Conservation (phyloP, 2,797 vertebrate genomes). For the Parauchenoglanis punctatus region DNA sequence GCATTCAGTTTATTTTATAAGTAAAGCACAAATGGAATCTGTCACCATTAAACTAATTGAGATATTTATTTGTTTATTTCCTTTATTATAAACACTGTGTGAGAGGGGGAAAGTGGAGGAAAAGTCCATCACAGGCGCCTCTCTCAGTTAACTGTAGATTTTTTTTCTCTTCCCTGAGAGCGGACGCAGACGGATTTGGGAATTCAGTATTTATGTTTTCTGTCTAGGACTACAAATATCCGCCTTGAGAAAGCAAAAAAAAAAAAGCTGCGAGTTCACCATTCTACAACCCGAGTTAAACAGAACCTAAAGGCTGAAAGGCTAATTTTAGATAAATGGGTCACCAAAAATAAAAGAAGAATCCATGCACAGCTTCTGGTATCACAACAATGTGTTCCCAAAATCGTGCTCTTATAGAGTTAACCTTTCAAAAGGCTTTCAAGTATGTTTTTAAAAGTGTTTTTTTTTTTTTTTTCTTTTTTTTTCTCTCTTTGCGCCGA, state of each 20-base stretch:
- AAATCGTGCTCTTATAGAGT: slow-evolving; percentile 18
- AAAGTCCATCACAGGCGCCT: slow-evolving; percentile 48
- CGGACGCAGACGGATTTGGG: slow-evolving; percentile 61
- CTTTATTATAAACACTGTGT: slow-evolving; percentile 39
- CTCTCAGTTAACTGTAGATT: slow-evolving; percentile 39
- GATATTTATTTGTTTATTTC: slow-evolving; percentile 32
- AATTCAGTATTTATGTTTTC: slow-evolving; percentile 70
- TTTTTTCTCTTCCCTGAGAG: slow-evolving; percentile 54
- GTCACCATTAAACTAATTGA: neutral
- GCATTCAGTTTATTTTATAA: neutral
- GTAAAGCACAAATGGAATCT: neutral
- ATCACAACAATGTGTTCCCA: slow-evolving; percentile 40
- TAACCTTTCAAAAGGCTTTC: slow-evolving; percentile 57
- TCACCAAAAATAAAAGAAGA: slow-evolving; percentile 34
- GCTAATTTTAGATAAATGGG: slow-evolving; percentile 33
- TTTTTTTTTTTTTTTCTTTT: slow-evolving; percentile 50
- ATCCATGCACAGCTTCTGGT: slow-evolving; percentile 17
- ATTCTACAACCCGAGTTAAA: neutral
- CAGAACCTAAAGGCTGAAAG: neutral
- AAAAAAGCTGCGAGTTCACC: neutral
- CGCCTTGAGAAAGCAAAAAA: slow-evolving; percentile 51
- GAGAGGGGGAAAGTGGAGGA: slow-evolving; percentile 18
- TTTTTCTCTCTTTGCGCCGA: slow-evolving; percentile 59
- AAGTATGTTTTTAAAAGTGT: slow-evolving; percentile 22
- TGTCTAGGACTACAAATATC: slow-evolving; percentile 69